Percentiles rank a stretch among this genome's conserved stretches.
phyloP scores from a whole-genome alignment of 2,797 vertebrate genomes.

The Parambassis ranga region DNA sequence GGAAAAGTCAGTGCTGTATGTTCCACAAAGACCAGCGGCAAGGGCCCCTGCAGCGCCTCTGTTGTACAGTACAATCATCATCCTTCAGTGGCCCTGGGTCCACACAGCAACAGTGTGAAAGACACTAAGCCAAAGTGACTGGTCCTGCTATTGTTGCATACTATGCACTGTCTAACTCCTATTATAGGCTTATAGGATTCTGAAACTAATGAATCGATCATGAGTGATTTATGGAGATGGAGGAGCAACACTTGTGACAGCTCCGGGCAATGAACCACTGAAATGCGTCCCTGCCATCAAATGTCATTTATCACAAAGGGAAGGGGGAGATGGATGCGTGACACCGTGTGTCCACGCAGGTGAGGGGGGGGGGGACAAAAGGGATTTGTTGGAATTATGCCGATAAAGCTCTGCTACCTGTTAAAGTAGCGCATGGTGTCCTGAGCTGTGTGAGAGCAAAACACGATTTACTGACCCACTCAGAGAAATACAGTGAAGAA shows the following conservation, averaged over 20 bases:
- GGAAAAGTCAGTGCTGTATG: slow-evolving; percentile 7
- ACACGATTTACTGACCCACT: slow-evolving; percentile 6
- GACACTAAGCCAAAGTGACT: slow-evolving; percentile 76
- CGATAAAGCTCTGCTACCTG: background rate
- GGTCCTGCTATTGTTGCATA: slow-evolving; percentile 48
- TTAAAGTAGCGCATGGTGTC: background rate
- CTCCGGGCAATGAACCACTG: slow-evolving; percentile 27
- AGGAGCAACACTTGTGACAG: slow-evolving; percentile 38
- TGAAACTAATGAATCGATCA: slow-evolving; percentile 57
- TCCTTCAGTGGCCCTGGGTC: slow-evolving; percentile 68
- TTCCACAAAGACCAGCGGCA: slow-evolving; percentile 10
- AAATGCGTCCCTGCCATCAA: background rate
- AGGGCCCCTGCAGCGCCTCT: slow-evolving; percentile 47
- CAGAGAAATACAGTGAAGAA: background rate
- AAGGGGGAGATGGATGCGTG: background rate
- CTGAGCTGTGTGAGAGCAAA: slow-evolving; percentile 10
- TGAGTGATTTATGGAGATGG: slow-evolving; percentile 38
- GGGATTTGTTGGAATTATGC: background rate
- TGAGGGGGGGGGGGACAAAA: background rate
- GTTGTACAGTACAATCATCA: slow-evolving; percentile 62
- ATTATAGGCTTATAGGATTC: slow-evolving; percentile 23
- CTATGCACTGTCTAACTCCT: slow-evolving; percentile 21
- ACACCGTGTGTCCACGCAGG: background rate
- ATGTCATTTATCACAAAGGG: background rate
- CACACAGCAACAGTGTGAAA: slow-evolving; percentile 42